Base-by-base conservation (phyloP, 1,140 invertebrate genomes). In the Drosophila pseudoobscura region DNA sequence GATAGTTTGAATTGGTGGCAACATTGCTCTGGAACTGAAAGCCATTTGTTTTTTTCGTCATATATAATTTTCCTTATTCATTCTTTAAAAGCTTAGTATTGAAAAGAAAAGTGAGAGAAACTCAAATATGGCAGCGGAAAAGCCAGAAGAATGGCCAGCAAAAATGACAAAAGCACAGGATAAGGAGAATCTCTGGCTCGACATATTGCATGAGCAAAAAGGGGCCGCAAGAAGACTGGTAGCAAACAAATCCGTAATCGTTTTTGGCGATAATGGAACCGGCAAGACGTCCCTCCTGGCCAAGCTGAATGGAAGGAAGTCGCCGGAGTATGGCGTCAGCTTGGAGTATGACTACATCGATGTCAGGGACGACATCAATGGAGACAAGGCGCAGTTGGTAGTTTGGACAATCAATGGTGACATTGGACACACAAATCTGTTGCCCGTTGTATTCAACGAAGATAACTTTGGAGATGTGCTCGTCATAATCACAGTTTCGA, bases 311-410 rank as follows among this genome's bases (percentile, higher is more conserved):
- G 97, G 98, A 58, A 96, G 97, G 49, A 98, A 99, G 89, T 97
- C 98, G 92, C 97, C 97, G 3, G 99, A 98, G 92, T 99, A 99
- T 93, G 98, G 98, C 44, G 97, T 97, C 46, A 98, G 98, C 6
- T 93, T 99, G 66, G 99, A 99, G 93, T 99, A 99, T 93, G 97
- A 98, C 61, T 99, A 99, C 91, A 97, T 99, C 89, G 97, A 99
- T 93, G 98, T 99, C 56, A 95, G 98, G 92, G 98, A 99, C 94
- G 98, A 99, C 93, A 99, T 99, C 92, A 95, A 98, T 89, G 17
- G 89, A 97, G 98, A 99, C 93, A 96, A 98, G 92, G 97, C 97
- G 45, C 94, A 97, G 80, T 93, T 99, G 65, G 97, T 97, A 90
- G 97, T 99, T 44, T 99, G 98, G 98, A 96, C 99, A 15, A 92